Base-by-base conservation (phyloP, 2,888 invertebrate genomes). In the Phanerotoma sp. region DNA sequence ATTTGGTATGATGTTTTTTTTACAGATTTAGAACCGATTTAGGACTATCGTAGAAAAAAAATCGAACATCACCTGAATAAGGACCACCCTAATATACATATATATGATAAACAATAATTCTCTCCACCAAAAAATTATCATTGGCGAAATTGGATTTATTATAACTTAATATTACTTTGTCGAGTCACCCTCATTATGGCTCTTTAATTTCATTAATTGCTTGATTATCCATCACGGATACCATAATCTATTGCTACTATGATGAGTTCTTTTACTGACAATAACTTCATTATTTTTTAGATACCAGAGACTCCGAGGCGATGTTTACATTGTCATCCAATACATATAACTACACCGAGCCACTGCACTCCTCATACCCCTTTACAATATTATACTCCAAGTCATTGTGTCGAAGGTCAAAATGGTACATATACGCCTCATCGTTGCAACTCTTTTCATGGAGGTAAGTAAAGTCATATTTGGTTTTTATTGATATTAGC, bases 271-370 rank as follows among this genome's bases (percentile, higher is more conserved):
- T 50, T n/a, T 25, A 7, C 9, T 25, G 9, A 25, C 25, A 25
- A 25, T 7, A 25, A 25, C 5, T n/a, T 32, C 3, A 7, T 7
- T 15, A 6, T 37, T 21, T 48, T 48, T 25, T n/a, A 54, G 54
- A 21, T 58, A 40, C 57, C 56, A 44, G 63, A 63, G 33, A 62
- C 63, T 16, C 66, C 64, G 16, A 57, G 71, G 61, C 71, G 74
- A 60, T 75, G 75, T 61, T 64, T 68, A 54, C 72, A 73, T 62
- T 75, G 75, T 64, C 73, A 75, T 57, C 74, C 73, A 33, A 62
- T 73, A 55, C 68, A 71, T 52, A 64, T 70, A 45, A 67, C 65
- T 58, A 70, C 72, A 20, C 71, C 73, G 53, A 73, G 64, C 58
- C 70, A 68, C 68, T 73, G 70, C 57, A 65, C 66, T 37, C 70